Conservation (phyloP, 1,140 invertebrate genomes). For the Diabrotica undecimpunctata region DNA sequence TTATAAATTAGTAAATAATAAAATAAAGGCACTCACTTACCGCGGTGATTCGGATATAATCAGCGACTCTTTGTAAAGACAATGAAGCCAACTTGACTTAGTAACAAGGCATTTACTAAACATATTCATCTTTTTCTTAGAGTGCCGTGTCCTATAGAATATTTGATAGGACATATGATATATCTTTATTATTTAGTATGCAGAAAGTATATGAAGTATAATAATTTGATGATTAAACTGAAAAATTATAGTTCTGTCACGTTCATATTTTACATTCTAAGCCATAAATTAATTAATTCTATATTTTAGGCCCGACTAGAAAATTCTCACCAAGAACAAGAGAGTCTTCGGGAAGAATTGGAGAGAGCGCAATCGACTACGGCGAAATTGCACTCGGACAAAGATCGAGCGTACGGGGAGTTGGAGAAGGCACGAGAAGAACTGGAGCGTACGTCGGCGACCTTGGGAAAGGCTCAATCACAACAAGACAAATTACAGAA, state of each 20-base stretch:
- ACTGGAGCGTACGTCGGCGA: conserved; percentile 82
- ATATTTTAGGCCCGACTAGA: conserved; percentile 70
- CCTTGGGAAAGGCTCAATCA: conserved; percentile 82
- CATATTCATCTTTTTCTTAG: too few relatives aligned
- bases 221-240: too few relatives aligned
- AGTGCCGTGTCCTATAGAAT: too few relatives aligned
- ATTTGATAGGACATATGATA: too few relatives aligned
- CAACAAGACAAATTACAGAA: conserved; percentile 88
- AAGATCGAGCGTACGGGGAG: conserved; percentile 79
- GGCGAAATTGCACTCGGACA: conserved; percentile 78
- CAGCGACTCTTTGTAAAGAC: too few relatives aligned
- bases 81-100: too few relatives aligned
- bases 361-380: conserved; percentile 73
- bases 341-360: conserved; percentile 86
- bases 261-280: background rate
- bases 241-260: background rate
- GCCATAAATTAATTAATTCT: background rate
- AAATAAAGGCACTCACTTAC: too few relatives aligned
- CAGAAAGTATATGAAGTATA: too few relatives aligned
- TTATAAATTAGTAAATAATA: too few relatives aligned
- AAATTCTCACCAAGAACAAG: conserved; percentile 90
- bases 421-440: conserved; percentile 88
- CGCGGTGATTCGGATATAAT: too few relatives aligned
- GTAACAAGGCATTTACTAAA: too few relatives aligned
- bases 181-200: too few relatives aligned